Percentiles rank a stretch among this genome's conserved stretches.
These are phyloP conservation scores for Sinocyclocheilus grahami DNA, from an alignment of 2,113 vertebrate species.

Conservation along the genomic window DNA sequence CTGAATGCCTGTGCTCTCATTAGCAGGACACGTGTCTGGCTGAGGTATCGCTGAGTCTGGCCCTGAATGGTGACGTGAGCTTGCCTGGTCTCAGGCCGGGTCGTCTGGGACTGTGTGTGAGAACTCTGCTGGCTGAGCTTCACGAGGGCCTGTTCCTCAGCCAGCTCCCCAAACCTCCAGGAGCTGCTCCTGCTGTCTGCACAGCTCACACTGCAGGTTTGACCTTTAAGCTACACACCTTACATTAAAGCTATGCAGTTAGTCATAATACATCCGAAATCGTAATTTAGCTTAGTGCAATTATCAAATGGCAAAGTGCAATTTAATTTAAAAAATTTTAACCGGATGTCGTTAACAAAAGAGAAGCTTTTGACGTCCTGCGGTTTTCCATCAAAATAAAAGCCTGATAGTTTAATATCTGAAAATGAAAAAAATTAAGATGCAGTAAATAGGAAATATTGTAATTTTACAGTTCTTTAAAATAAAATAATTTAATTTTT, in stretches of 20 bases:
- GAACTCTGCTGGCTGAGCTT: constrained; percentile 85
- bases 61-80: constrained; percentile 82
- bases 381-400: background rate
- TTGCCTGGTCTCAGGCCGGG: constrained; percentile 78
- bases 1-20: background rate
- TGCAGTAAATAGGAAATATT: background rate
- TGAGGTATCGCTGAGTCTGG: constrained; percentile 85
- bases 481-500: background rate
- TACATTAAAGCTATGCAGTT: background rate
- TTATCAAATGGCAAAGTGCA: background rate
- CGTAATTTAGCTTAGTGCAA: background rate
- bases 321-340: background rate
- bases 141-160: constrained; percentile 92
- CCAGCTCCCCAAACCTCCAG: constrained; percentile 69
- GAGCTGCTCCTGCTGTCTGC: constrained; percentile 27
- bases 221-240: background rate
- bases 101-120: constrained; percentile 73
- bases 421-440: background rate
- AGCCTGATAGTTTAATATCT: background rate
- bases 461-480: background rate
- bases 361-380: background rate
- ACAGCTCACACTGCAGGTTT: background rate
- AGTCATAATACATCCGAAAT: background rate
- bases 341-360: background rate
- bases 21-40: constrained; percentile 89